Conservation (phyloP, 2,888 invertebrate species). For the Pemphredon lugubris region DNA sequence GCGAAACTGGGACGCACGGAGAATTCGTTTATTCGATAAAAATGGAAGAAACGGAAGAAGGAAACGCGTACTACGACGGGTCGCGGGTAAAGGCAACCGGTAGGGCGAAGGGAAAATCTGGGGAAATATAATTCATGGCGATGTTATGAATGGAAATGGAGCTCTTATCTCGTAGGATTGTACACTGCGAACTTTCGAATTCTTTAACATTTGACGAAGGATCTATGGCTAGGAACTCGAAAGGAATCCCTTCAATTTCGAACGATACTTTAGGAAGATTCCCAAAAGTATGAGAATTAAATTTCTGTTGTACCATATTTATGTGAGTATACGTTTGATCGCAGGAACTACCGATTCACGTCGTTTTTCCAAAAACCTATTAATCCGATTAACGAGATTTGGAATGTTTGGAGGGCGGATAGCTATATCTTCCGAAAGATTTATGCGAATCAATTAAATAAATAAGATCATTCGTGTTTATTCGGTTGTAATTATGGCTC, state of each 20-base stretch:
- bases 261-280: too few relatives aligned
- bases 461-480: slow-evolving; percentile 15
- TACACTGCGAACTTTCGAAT: slow-evolving; percentile 9
- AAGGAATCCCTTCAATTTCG: too few relatives aligned
- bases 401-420: too few relatives aligned
- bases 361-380: too few relatives aligned
- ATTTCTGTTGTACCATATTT: too few relatives aligned
- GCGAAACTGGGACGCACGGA: slow-evolving; percentile 43
- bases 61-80: slow-evolving; percentile 2
- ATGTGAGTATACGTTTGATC: too few relatives aligned
- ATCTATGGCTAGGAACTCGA: slow-evolving; percentile 9
- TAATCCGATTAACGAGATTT: too few relatives aligned
- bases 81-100: background rate
- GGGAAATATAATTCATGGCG: slow-evolving; percentile 39
- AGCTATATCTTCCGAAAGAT: too few relatives aligned
- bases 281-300: background rate
- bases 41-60: slow-evolving; percentile 31
- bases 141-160: slow-evolving; percentile 39
- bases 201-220: slow-evolving; percentile 20
- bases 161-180: slow-evolving; percentile 31
- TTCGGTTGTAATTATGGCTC: slow-evolving; percentile 45
- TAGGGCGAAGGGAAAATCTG: background rate
- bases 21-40: slow-evolving; percentile 61
- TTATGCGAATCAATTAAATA: too few relatives aligned
- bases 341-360: too few relatives aligned